These are phyloP conservation scores for Archips xylosteana DNA, from an alignment of 2,888 invertebrate species.

Conservation along the genomic window DNA sequence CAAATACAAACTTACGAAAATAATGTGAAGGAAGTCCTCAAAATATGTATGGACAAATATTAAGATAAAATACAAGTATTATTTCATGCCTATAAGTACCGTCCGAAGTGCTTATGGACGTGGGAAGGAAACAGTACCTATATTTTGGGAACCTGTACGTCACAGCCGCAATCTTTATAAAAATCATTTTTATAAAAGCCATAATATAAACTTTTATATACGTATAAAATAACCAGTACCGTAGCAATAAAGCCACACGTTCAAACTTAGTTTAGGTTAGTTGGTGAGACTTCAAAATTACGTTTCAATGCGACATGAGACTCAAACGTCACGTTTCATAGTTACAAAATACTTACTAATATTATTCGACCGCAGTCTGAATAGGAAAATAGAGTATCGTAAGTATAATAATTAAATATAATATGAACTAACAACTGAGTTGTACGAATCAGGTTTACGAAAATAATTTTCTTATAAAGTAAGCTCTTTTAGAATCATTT, in stretches of 20 bases:
- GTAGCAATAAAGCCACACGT: neutral
- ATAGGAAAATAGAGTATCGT: neutral
- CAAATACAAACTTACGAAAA: neutral
- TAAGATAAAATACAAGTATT: neutral
- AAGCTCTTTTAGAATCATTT: too few species aligned
- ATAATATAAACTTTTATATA: neutral
- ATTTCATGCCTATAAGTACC: neutral
- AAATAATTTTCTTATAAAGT: too few species aligned
- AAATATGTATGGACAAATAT: neutral
- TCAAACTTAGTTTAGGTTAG: neutral
- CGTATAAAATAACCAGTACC: neutral
- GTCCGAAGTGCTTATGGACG: too few species aligned
- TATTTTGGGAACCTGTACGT: neutral
- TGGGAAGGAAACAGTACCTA: neutral
- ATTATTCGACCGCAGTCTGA: neutral
- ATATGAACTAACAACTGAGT: too few species aligned
- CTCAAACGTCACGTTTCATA: neutral
- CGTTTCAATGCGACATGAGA: neutral
- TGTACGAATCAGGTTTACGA: too few species aligned
- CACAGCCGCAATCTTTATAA: neutral
- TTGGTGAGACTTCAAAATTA: neutral
- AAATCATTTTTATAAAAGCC: neutral
- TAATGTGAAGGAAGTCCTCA: too few species aligned
- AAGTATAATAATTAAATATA: neutral
- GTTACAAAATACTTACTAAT: neutral